Conservation (phyloP, 2,797 vertebrate species). For the Sebastes hubbsi region DNA sequence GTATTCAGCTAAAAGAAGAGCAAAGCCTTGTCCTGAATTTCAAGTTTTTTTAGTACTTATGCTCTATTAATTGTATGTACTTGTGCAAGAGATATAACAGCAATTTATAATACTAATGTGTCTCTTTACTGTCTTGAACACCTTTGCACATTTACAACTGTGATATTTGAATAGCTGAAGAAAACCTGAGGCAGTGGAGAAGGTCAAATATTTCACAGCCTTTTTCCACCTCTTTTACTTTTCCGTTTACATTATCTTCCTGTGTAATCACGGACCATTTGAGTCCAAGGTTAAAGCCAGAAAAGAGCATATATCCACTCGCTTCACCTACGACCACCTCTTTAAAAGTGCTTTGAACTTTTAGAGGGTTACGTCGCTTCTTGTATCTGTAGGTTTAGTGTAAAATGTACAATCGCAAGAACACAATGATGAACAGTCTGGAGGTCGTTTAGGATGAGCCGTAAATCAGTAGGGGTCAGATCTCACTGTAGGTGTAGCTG, state of each 20-base stretch:
- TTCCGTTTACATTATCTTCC: background rate
- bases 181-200: background rate
- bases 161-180: background rate
- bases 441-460: background rate
- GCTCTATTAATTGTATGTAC: background rate
- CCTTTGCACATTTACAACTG: background rate
- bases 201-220: background rate
- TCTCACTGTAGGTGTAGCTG: background rate
- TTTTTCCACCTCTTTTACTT: background rate
- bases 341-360: constrained; percentile 1
- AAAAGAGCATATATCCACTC: background rate
- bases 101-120: background rate
- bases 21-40: background rate
- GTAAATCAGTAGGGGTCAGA: background rate
- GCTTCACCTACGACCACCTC: background rate
- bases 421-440: background rate
- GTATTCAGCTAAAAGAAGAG: background rate
- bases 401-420: background rate
- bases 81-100: background rate
- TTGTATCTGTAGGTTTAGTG: background rate
- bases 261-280: background rate
- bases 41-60: background rate
- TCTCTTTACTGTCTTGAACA: background rate
- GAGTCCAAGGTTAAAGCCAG: background rate
- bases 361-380: background rate